Conservation (phyloP, 2,888 invertebrate genomes). For the Pterostichus niger region DNA sequence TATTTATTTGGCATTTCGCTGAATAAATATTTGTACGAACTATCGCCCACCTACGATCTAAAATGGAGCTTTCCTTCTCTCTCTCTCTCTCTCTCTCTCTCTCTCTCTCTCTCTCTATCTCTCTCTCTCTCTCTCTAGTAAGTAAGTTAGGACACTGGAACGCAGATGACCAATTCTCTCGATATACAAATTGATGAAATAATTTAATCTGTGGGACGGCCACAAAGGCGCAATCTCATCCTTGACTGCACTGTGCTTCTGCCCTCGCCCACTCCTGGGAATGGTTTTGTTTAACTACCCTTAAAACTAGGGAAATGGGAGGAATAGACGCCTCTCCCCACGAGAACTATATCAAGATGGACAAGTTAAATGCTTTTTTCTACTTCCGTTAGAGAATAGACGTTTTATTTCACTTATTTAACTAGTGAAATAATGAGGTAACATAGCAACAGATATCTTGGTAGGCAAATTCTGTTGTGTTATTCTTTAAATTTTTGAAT, state of each 20-base stretch:
- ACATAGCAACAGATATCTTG: too few species aligned
- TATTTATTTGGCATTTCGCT: conserved; percentile 32
- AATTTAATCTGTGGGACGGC: conserved; percentile 43
- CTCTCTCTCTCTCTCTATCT: neutral
- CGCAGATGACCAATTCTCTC: conserved; percentile 56
- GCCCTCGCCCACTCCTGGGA: neutral
- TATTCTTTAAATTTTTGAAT: too few species aligned
- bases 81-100: neutral
- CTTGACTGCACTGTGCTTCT: conserved; percentile 17
- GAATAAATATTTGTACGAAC: conserved; percentile 31
- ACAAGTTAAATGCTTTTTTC: neutral
- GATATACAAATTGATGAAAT: conserved; percentile 54
- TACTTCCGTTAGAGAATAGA: too few species aligned
- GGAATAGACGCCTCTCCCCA: conserved; percentile 2
- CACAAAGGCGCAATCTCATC: conserved; percentile 51
- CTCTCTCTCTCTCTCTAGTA: neutral
- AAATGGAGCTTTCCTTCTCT: conserved; percentile 11
- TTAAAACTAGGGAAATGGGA: conserved; percentile 7
- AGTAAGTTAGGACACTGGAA: conserved; percentile 13
- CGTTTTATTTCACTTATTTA: too few species aligned
- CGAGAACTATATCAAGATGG: conserved; percentile 18
- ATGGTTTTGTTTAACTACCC: conserved; percentile 20
- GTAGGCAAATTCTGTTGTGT: too few species aligned
- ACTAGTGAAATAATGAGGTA: too few species aligned
- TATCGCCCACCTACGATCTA: neutral